Conservation (phyloP, 2,797 vertebrate species). For the Malurus leucopterus region DNA sequence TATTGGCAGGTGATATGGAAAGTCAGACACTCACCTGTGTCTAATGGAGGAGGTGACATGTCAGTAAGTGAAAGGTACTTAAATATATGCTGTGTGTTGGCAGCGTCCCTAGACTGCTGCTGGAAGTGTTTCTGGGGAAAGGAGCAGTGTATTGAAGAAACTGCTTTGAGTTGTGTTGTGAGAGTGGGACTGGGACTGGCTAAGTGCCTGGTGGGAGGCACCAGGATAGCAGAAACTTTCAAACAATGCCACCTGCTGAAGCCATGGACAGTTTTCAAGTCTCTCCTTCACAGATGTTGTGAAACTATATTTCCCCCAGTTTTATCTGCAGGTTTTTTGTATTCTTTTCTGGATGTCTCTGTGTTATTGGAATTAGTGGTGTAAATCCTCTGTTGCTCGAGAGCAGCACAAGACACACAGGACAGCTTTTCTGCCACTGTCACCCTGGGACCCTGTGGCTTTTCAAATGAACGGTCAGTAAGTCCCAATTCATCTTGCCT, state of each 20-base stretch:
- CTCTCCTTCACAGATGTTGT: not conserved
- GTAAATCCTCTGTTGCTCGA: not conserved
- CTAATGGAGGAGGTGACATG: constrained; percentile 53
- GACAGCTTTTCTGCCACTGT: not conserved
- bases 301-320: not conserved
- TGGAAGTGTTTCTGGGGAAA: not conserved
- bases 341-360: not conserved
- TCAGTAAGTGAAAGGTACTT: constrained; percentile 40
- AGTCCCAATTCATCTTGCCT: not conserved
- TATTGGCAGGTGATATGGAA: not conserved
- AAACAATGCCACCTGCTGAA: not conserved
- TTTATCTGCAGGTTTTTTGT: not conserved
- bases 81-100: not conserved
- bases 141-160: not conserved
- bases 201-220: not conserved
- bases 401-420: not conserved
- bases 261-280: not conserved
- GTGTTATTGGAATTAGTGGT: not conserved
- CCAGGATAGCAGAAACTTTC: not conserved
- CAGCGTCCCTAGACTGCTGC: constrained; percentile 11
- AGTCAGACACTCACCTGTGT: constrained; percentile 39
- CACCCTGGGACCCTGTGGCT: not conserved
- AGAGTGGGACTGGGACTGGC: not conserved
- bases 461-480: not conserved
- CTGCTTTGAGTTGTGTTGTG: not conserved